These are phyloP conservation scores for Tachysurus fulvidraco DNA, from an alignment of 2,113 vertebrate species.

Conservation along the genomic window DNA sequence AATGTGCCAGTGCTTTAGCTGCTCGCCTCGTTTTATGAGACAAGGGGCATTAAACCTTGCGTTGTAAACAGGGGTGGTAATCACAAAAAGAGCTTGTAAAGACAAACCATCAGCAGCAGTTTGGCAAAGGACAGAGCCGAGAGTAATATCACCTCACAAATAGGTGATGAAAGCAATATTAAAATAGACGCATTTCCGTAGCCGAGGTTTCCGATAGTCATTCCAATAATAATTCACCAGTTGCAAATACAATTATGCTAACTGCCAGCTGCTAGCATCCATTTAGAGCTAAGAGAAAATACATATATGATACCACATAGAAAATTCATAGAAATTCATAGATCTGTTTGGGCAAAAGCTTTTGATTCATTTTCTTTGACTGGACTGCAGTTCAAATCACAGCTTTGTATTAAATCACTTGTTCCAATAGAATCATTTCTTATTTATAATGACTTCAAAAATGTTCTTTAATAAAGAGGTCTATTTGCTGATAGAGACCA, in stretches of 20 bases:
- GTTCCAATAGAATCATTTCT: background rate
- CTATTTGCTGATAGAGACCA: background rate
- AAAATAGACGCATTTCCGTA: background rate
- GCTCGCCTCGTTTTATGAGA: constrained; percentile 72
- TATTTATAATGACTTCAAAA: background rate
- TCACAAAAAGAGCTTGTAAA: constrained; percentile 75
- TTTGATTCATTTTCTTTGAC: background rate
- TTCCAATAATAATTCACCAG: background rate
- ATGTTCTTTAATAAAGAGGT: background rate
- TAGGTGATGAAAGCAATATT: constrained; percentile 8
- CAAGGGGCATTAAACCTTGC: constrained; percentile 72
- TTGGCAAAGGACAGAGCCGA: constrained; percentile 60
- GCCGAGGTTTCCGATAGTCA: background rate
- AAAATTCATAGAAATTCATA: background rate
- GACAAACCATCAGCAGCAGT: constrained; percentile 68
- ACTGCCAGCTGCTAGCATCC: background rate
- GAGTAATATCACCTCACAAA: constrained; percentile 28
- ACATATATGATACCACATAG: background rate
- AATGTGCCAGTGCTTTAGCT: constrained; percentile 68
- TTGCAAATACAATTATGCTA: constrained; percentile 1
- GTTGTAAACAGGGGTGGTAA: constrained; percentile 76
- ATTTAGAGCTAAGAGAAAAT: background rate
- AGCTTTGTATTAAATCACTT: background rate
- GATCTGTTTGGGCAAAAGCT: background rate
- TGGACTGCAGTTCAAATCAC: background rate